Evolutionary conservation across 1,140 invertebrate species (phyloP).

Genomic region (Druon quercuslanigerum): DNA sequence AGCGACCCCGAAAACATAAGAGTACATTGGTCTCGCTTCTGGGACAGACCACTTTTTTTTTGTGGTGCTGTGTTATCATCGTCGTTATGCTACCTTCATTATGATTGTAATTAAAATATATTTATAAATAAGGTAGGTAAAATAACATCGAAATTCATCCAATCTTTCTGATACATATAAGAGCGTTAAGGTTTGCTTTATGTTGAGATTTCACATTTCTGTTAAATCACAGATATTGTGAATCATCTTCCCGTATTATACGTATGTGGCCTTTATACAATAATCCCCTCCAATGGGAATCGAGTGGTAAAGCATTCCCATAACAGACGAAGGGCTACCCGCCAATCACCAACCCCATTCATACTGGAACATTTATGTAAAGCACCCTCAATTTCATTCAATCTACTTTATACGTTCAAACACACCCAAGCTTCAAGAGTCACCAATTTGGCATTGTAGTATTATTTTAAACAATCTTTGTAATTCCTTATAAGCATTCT

Average conservation of each 20-base stretch:
- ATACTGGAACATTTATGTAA: not conserved
- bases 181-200: not conserved
- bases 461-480: too few species aligned
- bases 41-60: too few species aligned
- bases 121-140: not conserved
- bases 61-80: too few species aligned
- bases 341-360: constrained; percentile 16
- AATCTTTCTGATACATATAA: not conserved
- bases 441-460: not conserved
- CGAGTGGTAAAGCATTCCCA: constrained; percentile 18
- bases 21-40: too few species aligned
- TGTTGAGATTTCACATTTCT: not conserved
- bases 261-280: constrained; percentile 4
- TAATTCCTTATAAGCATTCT: too few species aligned
- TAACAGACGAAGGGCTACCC: constrained; percentile 11
- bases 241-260: not conserved
- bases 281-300: constrained; percentile 19
- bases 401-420: constrained; percentile 16
- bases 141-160: too few species aligned
- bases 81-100: not conserved
- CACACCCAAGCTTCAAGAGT: not conserved
- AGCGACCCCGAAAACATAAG: too few species aligned
- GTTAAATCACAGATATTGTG: constrained; percentile 13
- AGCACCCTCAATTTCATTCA: not conserved
- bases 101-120: not conserved